phyloP scores from a whole-genome alignment of 2,797 vertebrate genomes.

The Brotula barbata region DNA sequence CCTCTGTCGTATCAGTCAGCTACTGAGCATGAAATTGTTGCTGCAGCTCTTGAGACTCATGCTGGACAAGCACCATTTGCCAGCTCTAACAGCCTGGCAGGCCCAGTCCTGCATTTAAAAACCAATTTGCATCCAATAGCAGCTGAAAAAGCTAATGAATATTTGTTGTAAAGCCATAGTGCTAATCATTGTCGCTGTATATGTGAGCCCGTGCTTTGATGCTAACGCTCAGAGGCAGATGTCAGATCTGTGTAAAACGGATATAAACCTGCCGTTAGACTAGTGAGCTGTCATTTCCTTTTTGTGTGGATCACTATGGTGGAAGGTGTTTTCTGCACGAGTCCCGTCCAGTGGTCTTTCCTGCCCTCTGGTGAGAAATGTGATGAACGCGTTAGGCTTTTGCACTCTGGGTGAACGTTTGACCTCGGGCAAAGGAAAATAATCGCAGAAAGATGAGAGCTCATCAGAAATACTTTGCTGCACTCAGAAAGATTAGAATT shows the following conservation, averaged over 20 bases:
- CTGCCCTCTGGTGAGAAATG: constrained; percentile 46
- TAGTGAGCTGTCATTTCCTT: constrained; percentile 40
- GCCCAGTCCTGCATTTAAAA: constrained; percentile 16
- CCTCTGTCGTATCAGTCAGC: constrained; percentile 40
- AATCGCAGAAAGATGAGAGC: constrained; percentile 3
- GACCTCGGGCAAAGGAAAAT: neutral
- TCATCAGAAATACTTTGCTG: constrained; percentile 9
- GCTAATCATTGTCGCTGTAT: constrained; percentile 23
- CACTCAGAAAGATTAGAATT: constrained; percentile 8
- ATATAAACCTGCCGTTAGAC: constrained; percentile 51
- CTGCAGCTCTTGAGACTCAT: constrained; percentile 40
- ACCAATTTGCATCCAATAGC: constrained; percentile 23
- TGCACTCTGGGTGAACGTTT: constrained; percentile 52
- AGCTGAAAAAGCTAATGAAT: constrained; percentile 26
- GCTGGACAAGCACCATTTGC: constrained; percentile 37
- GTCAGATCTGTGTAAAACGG: constrained; percentile 47
- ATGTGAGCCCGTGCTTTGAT: constrained; percentile 22
- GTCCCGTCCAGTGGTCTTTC: constrained; percentile 48
- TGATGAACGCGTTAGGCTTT: constrained; percentile 52
- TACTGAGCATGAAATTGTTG: constrained; percentile 51
- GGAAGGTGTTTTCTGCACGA: constrained; percentile 31
- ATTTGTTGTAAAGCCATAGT: constrained; percentile 30
- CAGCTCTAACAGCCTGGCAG: constrained; percentile 15
- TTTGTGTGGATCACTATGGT: constrained; percentile 1
- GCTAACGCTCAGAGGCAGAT: constrained; percentile 49